Evolutionary conservation across 2,113 vertebrate genomes (phyloP).

Genomic region (Lycocorax pyrrhopterus): DNA sequence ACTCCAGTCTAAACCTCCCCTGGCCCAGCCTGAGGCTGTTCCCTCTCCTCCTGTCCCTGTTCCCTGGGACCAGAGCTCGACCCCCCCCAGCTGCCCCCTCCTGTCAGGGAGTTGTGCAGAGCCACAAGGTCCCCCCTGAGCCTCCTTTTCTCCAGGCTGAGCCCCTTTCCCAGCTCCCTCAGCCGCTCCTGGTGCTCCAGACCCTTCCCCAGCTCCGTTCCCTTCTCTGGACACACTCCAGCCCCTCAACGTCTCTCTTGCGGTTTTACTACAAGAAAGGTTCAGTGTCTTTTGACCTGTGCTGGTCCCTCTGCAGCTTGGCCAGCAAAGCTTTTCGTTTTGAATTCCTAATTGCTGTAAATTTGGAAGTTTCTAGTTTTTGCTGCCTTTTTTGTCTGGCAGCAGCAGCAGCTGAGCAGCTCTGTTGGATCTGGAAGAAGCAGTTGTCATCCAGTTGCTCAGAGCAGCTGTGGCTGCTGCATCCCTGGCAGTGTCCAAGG

Average conservation of each 20-base stretch:
- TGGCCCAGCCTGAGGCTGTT: neutral
- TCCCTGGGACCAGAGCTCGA: neutral
- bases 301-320: neutral
- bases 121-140: neutral
- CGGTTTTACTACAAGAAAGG: neutral
- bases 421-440: neutral
- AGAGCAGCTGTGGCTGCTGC: neutral
- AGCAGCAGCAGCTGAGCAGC: neutral
- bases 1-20: rapidly evolving
- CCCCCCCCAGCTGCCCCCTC: neutral
- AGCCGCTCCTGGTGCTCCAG: rapidly evolving
- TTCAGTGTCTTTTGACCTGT: neutral
- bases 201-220: rapidly evolving
- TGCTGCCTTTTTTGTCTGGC: neutral
- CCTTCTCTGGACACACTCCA: rapidly evolving
- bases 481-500: neutral
- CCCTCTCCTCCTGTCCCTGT: neutral
- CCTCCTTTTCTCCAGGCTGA: neutral
- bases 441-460: neutral
- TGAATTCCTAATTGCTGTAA: neutral
- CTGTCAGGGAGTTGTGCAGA: neutral
- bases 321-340: neutral
- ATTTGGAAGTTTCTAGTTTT: neutral
- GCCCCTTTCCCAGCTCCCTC: neutral
- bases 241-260: neutral